Conservation (phyloP, 2,888 invertebrate species). For the Harmothoe impar region DNA sequence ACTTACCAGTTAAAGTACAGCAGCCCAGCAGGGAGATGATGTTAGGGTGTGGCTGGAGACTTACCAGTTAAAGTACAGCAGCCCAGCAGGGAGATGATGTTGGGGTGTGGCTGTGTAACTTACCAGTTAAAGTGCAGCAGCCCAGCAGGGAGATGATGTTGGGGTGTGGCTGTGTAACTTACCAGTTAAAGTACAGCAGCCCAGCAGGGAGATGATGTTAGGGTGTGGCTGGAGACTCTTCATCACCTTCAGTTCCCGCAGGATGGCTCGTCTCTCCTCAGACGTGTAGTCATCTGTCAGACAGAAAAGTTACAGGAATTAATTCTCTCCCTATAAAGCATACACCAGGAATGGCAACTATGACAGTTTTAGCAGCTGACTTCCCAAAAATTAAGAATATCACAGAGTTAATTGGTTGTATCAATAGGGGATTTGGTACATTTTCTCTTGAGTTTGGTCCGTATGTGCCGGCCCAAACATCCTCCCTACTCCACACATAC, state of each 20-base stretch:
- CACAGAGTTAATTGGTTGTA: too few species aligned
- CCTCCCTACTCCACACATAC: too few species aligned
- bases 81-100: not conserved
- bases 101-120: not conserved
- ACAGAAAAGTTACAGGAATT: not conserved
- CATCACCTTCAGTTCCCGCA: slow-evolving; percentile 70
- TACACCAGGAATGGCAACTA: too few species aligned
- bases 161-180: too few species aligned
- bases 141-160: not conserved
- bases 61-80: not conserved
- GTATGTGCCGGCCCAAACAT: too few species aligned
- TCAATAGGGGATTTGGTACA: too few species aligned
- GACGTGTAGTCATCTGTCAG: slow-evolving; percentile 67
- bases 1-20: not conserved
- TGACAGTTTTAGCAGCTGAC: too few species aligned
- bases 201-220: slow-evolving; percentile 69
- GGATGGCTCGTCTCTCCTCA: slow-evolving; percentile 67
- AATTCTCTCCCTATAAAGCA: too few species aligned
- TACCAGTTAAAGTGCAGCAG: not conserved
- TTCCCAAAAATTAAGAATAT: too few species aligned
- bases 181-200: slow-evolving; percentile 70
- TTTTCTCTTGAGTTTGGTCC: too few species aligned
- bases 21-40: not conserved
- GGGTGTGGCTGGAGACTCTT: slow-evolving; percentile 71
- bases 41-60: not conserved